A percentile compares a stretch with the other conserved stretches of the same genome.
These are phyloP conservation scores for Acanthoscelides obtectus DNA, from an alignment of 2,888 invertebrate species.

Conservation along the genomic window DNA sequence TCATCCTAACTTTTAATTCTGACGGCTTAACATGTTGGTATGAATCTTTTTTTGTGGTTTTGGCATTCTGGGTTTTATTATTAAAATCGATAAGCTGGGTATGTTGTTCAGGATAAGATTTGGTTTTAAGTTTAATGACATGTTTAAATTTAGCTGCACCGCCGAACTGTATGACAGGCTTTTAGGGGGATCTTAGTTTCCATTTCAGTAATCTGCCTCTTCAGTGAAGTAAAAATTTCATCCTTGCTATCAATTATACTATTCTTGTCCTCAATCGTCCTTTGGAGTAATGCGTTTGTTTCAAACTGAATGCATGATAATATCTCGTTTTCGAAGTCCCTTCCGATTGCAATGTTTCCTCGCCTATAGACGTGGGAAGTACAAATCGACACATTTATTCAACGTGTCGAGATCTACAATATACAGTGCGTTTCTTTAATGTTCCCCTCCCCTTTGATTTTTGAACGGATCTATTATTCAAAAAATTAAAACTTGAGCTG, in stretches of 20 bases:
- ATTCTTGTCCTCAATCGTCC: slow-evolving; percentile 7
- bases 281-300: slow-evolving; percentile 7
- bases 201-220: not conserved
- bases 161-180: not conserved
- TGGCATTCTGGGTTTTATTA: not conserved
- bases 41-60: slow-evolving; percentile 4
- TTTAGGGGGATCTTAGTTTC: not conserved
- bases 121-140: not conserved
- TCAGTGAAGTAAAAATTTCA: slow-evolving; percentile 2
- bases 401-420: no score
- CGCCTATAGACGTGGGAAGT: no score
- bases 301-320: not conserved
- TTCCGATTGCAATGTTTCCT: not conserved
- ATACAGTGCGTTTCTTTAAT: no score
- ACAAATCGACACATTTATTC: no score
- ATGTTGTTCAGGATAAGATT: not conserved
- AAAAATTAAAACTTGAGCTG: no score
- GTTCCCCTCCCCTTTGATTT: no score
- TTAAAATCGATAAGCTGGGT: not conserved
- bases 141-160: not conserved
- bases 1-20: slow-evolving; percentile 5
- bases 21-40: slow-evolving; percentile 4
- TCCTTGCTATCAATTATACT: slow-evolving; percentile 1
- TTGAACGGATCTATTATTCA: no score
- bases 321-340: not conserved